Evolutionary conservation across 2,113 vertebrate species (phyloP), one percentile per base, ranked within the genome.

Genomic region (Carassius gibelio): DNA sequence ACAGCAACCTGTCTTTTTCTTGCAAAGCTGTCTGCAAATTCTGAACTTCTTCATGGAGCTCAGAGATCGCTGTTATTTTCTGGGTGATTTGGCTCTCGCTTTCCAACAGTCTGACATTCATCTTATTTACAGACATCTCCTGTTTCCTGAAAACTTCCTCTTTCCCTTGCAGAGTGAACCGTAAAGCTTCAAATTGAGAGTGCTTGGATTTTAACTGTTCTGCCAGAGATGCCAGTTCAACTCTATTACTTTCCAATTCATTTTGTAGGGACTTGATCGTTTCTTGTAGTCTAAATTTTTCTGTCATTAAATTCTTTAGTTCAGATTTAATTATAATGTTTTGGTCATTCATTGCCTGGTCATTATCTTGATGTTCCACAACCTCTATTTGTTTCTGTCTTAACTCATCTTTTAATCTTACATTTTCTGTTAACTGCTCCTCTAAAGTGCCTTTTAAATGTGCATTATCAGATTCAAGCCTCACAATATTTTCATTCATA

Each of bases 271-370:
- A 69, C 79, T 78, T 3, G 30, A 94, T 82, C 87, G 95, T 94
- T 1, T 94, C 89, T 1, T 89, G 89, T 8, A 90, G 93, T 85
- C 88, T 89, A 1, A 81, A 88, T 26, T 94, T 71, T 1, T 75
- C 82, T 2, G 38, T 69, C 19, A 84, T 89, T 3, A 89, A 84
- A 13, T 89, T 90, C 87, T 95, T 92, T n/a, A 96, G 75, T 9
- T 96, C 93, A 15, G 72, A 90, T 91, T 94, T 94, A 23, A 96
- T 57, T 72, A 88, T 92, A 14, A 61, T 21, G 13, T 95, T 96
- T 90, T 96, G 94, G 1, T 94, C 90, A 52, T 86, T 86, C 82
- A 95, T 87, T 11, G 87, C 90, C 55, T 94, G 91, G 50, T 93
- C 30, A 45, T 84, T 89, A 14, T 95, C 94, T 76, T 86, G 91